Evolutionary conservation across 2,113 vertebrate genomes (phyloP).

Genomic region (Alouatta palliata): DNA sequence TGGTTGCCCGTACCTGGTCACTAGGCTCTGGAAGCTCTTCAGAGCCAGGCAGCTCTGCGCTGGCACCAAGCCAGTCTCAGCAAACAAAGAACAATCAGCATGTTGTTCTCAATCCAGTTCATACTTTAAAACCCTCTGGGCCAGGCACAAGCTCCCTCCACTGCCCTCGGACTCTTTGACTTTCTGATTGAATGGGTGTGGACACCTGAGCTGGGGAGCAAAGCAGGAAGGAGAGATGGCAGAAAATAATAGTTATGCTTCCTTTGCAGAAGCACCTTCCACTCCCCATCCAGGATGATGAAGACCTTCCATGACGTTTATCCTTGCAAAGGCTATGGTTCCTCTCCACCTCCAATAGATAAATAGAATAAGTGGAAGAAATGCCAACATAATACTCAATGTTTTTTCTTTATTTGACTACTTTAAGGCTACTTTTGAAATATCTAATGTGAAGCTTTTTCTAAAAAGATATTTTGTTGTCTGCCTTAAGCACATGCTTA

Average conservation of each 20-base stretch:
- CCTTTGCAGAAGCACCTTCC: fast-evolving
- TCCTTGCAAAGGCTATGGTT: background rate
- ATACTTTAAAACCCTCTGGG: background rate
- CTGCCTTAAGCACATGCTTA: background rate
- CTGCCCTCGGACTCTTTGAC: background rate
- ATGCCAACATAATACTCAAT: background rate
- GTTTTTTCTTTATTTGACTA: background rate
- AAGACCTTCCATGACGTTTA: fast-evolving
- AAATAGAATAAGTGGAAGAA: background rate
- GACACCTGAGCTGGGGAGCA: background rate
- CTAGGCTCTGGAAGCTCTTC: background rate
- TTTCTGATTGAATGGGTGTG: background rate
- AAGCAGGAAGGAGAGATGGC: fast-evolving
- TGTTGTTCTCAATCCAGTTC: slow-evolving; percentile 18
- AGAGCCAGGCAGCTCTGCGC: background rate
- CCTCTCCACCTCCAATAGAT: background rate
- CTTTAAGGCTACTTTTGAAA: background rate
- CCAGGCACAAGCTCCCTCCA: slow-evolving; percentile 42
- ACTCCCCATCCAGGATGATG: background rate
- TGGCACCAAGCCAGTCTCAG: background rate
- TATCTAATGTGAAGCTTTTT: background rate
- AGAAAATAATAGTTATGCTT: background rate
- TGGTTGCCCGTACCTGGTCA: background rate
- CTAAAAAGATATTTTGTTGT: background rate
- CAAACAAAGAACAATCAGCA: slow-evolving; percentile 61